Conservation (phyloP, 2,888 invertebrate genomes). For the Iphiclides podalirius region DNA sequence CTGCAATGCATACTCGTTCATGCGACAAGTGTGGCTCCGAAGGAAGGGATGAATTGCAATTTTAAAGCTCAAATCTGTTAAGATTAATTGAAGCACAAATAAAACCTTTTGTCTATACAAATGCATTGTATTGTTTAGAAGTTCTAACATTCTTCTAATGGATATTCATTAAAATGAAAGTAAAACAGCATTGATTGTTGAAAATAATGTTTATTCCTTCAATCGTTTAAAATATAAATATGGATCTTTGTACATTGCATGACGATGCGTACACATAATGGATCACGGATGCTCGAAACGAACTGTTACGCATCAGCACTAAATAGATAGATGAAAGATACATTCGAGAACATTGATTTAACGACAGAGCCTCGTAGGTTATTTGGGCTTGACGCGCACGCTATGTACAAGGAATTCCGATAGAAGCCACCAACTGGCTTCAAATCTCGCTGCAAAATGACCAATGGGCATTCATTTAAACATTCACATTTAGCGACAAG, state of each 20-base stretch:
- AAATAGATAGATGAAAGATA: conserved; percentile 27
- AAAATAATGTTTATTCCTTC: conserved; percentile 78
- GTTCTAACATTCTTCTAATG: too few species aligned
- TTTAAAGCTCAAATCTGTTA: too few species aligned
- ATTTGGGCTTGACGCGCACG: conserved; percentile 27
- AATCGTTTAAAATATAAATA: conserved; percentile 78
- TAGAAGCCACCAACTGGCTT: conserved; percentile 1
- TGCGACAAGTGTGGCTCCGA: conserved; percentile 34
- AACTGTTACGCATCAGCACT: conserved; percentile 48
- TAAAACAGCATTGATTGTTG: conserved; percentile 37
- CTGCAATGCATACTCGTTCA: conserved; percentile 44
- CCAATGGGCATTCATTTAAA: conserved; percentile 23
- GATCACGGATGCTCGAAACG: conserved; percentile 47
- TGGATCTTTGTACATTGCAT: conserved; percentile 77
- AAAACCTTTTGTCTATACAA: too few species aligned
- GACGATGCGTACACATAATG: conserved; percentile 64
- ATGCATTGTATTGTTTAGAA: too few species aligned
- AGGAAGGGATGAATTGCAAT: conserved; percentile 3
- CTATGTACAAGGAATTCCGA: conserved; percentile 25
- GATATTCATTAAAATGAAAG: conserved; percentile 11
- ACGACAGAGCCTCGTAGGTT: conserved; percentile 7
- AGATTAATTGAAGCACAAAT: too few species aligned
- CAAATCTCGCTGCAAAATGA: conserved; percentile 9
- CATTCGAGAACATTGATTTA: conserved; percentile 15
- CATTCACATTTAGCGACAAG: conserved; percentile 33